Conservation (phyloP, 2,888 invertebrate species). For the Chrysolina haemoptera region DNA sequence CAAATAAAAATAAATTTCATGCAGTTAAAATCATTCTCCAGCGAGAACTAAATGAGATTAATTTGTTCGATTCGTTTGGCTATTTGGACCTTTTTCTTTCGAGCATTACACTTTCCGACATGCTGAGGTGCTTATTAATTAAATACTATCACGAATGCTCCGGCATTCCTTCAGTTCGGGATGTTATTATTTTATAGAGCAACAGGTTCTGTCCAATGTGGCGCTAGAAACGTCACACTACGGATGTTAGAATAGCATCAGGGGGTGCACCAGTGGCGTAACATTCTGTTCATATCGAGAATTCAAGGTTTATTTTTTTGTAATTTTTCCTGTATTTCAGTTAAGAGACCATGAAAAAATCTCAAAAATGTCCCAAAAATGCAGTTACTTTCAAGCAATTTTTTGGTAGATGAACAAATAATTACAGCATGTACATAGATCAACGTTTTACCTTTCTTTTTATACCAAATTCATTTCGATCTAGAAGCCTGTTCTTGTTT, state of each 20-base stretch:
- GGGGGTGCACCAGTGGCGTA: slow-evolving; percentile 45
- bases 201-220: slow-evolving; percentile 63
- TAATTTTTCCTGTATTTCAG: too few species aligned
- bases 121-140: slow-evolving; percentile 28
- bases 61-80: neutral
- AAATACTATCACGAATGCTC: slow-evolving; percentile 31
- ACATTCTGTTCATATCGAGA: neutral
- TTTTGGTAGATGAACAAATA: too few species aligned
- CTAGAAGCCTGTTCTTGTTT: too few species aligned
- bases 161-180: slow-evolving; percentile 22
- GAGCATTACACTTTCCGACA: slow-evolving; percentile 15
- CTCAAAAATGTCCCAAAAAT: too few species aligned
- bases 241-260: slow-evolving; percentile 46
- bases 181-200: slow-evolving; percentile 56
- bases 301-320: too few species aligned
- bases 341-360: too few species aligned
- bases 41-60: neutral
- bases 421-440: too few species aligned
- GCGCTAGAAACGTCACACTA: slow-evolving; percentile 61
- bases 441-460: too few species aligned
- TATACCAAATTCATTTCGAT: too few species aligned
- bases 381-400: too few species aligned
- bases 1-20: too few species aligned
- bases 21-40: too few species aligned
- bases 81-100: neutral